phyloP scores from a whole-genome alignment of 2,113 vertebrate genomes.

The Ageneiosus marmoratus region DNA sequence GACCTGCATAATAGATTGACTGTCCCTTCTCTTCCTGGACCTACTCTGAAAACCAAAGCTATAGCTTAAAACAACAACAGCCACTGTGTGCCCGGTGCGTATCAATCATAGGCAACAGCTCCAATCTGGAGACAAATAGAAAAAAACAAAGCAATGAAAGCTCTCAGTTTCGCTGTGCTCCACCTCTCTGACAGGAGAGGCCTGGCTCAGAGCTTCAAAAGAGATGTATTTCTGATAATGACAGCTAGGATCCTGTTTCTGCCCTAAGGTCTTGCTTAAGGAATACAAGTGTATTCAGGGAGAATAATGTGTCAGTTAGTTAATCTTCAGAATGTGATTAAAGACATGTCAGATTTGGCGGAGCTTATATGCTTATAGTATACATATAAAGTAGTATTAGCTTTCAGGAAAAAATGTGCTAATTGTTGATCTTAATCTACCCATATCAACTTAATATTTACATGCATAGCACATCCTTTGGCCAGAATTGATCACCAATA shows the following conservation, averaged over 20 bases:
- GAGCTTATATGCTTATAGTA: too few relatives aligned
- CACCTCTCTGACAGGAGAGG: background rate
- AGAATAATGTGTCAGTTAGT: background rate
- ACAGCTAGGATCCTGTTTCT: background rate
- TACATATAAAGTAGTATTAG: too few relatives aligned
- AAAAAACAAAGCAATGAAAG: slow-evolving; percentile 5
- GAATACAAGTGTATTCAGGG: background rate
- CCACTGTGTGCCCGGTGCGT: slow-evolving; percentile 1
- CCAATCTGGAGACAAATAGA: slow-evolving; percentile 3
- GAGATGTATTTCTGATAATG: slow-evolving; percentile 16
- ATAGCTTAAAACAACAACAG: slow-evolving; percentile 6
- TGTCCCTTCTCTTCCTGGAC: background rate
- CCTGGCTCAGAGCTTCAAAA: background rate
- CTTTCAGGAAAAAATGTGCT: background rate
- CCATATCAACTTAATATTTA: background rate
- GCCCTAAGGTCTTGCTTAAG: background rate
- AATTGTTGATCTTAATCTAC: too few relatives aligned
- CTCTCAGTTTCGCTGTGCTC: background rate
- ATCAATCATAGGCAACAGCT: slow-evolving; percentile 38
- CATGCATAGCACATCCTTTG: background rate
- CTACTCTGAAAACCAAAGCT: background rate
- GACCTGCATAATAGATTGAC: slow-evolving; percentile 30
- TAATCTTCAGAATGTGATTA: background rate
- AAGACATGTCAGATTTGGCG: background rate
- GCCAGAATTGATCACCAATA: slow-evolving; percentile 7